phyloP scores from a whole-genome alignment of 2,888 invertebrate genomes.

The Nyleta sp. region DNA sequence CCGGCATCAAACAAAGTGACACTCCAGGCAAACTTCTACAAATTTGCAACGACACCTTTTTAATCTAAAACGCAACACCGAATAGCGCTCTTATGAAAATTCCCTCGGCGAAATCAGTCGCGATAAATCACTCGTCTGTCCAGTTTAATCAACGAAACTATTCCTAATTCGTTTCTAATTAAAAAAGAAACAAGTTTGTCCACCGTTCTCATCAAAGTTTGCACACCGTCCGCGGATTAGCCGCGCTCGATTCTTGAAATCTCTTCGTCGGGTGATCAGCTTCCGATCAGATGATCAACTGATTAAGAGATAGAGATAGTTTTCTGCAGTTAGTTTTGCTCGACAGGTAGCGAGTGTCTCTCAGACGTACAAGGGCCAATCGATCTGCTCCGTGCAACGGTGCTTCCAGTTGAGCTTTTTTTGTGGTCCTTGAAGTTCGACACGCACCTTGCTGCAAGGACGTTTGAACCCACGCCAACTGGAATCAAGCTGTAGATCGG shows the following conservation, averaged over 20 bases:
- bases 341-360: conserved; percentile 11
- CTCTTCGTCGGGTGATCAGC: conserved; percentile 15
- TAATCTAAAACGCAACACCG: no score
- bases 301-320: conserved; percentile 29
- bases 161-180: not conserved
- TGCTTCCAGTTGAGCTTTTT: conserved; percentile 7
- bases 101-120: no score
- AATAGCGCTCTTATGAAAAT: no score
- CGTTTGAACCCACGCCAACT: conserved; percentile 20
- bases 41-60: no score
- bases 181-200: not conserved
- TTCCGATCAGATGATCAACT: conserved; percentile 31
- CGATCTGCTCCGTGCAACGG: conserved; percentile 17
- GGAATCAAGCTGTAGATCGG: not conserved
- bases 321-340: conserved; percentile 13
- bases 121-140: conserved; percentile 8
- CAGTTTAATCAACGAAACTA: not conserved
- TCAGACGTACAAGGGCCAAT: conserved; percentile 13
- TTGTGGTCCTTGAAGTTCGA: conserved; percentile 11
- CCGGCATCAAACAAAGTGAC: no score
- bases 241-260: conserved; percentile 10
- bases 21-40: no score
- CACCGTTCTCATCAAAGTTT: conserved; percentile 6
- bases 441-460: conserved; percentile 20
- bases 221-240: not conserved